Base-by-base conservation (phyloP, 2,888 invertebrate genomes). In the Microplitis deprimator region DNA sequence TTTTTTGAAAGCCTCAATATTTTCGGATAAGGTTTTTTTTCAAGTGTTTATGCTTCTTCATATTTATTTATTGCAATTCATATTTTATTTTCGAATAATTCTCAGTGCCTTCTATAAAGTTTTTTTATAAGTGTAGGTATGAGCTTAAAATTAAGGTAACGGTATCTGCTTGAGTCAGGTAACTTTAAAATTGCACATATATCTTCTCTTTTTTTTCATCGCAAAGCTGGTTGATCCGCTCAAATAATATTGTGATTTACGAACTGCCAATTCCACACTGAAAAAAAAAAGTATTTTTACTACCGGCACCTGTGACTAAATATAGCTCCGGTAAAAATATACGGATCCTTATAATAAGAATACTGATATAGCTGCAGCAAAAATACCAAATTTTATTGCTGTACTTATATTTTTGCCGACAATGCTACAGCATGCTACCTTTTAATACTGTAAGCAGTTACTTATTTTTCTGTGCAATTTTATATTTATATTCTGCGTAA, bases 251-350 rank as follows among this genome's bases (percentile, higher is more conserved):
- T 50, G 50, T 50, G 50, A 50, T 50, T 50, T 50, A 50, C 13
- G 50, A 50, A 50, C 10, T 50, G 50, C 50, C 50, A 13, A 50
- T 13, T 50, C 50, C 50, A 50, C 50, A 50, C 50, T 8, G 50
- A 50, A 50, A 50, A 50, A 50, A 50, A 50, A 50, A 50, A 50
- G 50, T 50, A 50, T 50, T 50, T 50, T 50, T 50, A 50, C 50
- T 50, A 13, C 50, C 50, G 50, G 10, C 50, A 50, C 13, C 13
- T 13, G 13, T 50, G 50, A 50, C 50, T 50, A 50, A 50, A 50
- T 50, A 50, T 50, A 50, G 5, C 50, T 50, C 50, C 50, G 10
- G 13, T 50, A 50, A 8, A 50, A 50, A 50, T 50, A 50, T 50
- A 50, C 13, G 50, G 13, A 50, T 50, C 13, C 13, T 50, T 50